Conservation (phyloP, 2,888 invertebrate species). For the Chalcis sispes region DNA sequence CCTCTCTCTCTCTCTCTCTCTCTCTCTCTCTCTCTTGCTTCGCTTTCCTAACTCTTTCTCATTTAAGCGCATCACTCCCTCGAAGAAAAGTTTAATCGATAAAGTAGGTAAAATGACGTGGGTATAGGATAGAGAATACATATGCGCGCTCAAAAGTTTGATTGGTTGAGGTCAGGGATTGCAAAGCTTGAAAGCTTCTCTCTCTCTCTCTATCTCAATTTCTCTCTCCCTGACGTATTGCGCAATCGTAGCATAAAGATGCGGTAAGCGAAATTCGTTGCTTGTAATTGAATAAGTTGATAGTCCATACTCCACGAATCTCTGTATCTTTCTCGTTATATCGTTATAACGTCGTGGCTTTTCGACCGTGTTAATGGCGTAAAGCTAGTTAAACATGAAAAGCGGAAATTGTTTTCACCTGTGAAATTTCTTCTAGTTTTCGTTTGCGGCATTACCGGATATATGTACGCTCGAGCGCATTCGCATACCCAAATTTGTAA, state of each 20-base stretch:
- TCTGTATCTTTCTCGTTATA: too few relatives aligned
- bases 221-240: background rate
- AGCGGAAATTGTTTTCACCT: conserved; percentile 1
- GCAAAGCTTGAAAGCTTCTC: background rate
- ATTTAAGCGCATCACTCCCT: too few relatives aligned
- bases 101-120: background rate
- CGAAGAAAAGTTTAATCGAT: conserved; percentile 42
- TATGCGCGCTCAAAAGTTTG: conserved; percentile 35
- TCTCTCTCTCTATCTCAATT: background rate
- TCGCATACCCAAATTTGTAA: background rate
- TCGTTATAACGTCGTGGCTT: too few relatives aligned
- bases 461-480: background rate
- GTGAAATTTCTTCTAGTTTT: conserved; percentile 1
- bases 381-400: background rate
- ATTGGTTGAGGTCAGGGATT: conserved; percentile 27
- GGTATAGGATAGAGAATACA: background rate
- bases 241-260: background rate
- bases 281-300: conserved; percentile 48
- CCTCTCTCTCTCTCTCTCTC: background rate
- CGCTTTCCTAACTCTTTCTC: background rate
- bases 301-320: background rate
- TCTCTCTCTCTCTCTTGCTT: background rate
- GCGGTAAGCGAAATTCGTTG: conserved; percentile 7
- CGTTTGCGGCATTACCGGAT: background rate
- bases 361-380: too few relatives aligned